Evolutionary conservation across 64 coral and sea anemone species (phyloP).

Genomic region (Actinia tenebrosa): DNA sequence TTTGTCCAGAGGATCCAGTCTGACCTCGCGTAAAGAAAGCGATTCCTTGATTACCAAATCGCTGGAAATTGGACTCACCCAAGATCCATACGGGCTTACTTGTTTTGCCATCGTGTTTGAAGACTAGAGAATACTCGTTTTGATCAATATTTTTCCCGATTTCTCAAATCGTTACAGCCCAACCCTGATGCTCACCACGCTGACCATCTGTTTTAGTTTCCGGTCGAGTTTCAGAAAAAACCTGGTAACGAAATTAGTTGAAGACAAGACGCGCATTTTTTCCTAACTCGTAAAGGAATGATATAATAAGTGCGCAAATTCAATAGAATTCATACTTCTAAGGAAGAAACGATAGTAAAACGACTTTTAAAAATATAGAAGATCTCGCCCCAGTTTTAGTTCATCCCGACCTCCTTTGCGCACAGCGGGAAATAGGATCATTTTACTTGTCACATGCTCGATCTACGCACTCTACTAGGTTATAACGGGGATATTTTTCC

Average conservation of each 20-base stretch:
- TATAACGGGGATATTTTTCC: neutral
- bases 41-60: slow-evolving; percentile 52
- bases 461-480: neutral
- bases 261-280: too few relatives aligned
- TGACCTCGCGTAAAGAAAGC: slow-evolving; percentile 45
- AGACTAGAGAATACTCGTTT: too few relatives aligned
- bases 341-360: too few relatives aligned
- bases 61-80: slow-evolving; percentile 65
- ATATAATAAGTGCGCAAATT: too few relatives aligned
- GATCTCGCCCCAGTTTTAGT: neutral
- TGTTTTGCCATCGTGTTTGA: slow-evolving; percentile 41
- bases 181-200: too few relatives aligned
- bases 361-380: too few relatives aligned
- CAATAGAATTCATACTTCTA: too few relatives aligned
- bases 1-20: slow-evolving; percentile 69
- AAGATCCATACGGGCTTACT: slow-evolving; percentile 54
- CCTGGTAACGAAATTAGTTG: neutral
- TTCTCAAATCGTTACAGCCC: neutral
- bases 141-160: neutral
- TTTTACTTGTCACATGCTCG: neutral
- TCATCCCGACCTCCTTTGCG: neutral
- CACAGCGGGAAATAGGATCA: neutral
- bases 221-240: neutral
- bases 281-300: too few relatives aligned
- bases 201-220: too few relatives aligned